Evolutionary conservation across 2,113 vertebrate genomes (phyloP).

Genomic region (Cathartes aura): DNA sequence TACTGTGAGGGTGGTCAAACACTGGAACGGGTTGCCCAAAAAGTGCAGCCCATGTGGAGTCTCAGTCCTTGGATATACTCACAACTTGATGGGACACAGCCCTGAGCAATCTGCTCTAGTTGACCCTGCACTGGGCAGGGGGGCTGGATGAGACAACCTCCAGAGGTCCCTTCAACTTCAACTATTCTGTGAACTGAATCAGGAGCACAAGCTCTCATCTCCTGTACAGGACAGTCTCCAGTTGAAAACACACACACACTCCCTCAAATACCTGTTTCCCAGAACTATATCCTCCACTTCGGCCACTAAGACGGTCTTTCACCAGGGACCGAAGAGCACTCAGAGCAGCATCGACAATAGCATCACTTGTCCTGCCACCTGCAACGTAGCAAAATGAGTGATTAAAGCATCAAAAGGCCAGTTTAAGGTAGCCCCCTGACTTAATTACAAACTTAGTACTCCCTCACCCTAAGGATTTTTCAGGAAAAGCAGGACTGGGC

Average conservation of each 20-base stretch:
- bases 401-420: background rate
- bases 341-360: conserved; percentile 91
- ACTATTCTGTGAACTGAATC: background rate
- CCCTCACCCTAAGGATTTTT: background rate
- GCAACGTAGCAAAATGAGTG: background rate
- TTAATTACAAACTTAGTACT: background rate
- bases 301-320: conserved; percentile 88
- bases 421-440: background rate
- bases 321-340: conserved; percentile 85
- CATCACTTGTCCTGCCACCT: conserved; percentile 91
- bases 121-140: background rate
- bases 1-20: background rate
- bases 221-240: background rate
- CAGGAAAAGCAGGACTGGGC: background rate
- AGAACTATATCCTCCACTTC: conserved; percentile 83
- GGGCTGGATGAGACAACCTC: background rate
- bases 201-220: background rate
- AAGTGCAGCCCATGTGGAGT: background rate
- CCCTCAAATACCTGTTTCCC: conserved; percentile 81
- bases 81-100: background rate
- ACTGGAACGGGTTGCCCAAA: background rate
- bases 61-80: background rate
- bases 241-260: background rate
- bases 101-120: background rate
- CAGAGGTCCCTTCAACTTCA: background rate